Percentiles rank a stretch among this genome's conserved stretches.
Conservation (phyloP, 2,888 invertebrate genomes). For the Hirtodrosophila confusa region DNA sequence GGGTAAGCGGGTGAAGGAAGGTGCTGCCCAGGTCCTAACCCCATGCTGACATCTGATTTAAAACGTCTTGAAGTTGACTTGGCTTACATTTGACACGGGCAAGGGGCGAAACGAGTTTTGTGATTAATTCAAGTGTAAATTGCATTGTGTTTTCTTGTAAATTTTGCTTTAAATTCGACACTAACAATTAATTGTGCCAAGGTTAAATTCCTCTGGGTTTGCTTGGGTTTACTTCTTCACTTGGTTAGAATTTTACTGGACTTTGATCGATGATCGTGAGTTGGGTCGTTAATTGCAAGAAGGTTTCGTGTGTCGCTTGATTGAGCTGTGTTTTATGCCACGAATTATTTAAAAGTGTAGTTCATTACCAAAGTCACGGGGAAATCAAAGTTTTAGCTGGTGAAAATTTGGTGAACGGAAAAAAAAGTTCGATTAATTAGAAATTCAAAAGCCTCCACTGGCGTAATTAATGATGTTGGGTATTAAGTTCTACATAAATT, state of each 20-base stretch:
- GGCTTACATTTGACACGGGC: constrained; percentile 33
- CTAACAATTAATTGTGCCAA: constrained; percentile 45
- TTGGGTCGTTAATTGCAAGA: constrained; percentile 25
- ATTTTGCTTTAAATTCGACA: constrained; percentile 17
- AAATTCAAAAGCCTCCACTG: constrained; percentile 4
- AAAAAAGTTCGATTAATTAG: constrained; percentile 19
- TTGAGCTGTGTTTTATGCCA: constrained; percentile 22
- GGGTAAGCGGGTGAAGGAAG: not conserved
- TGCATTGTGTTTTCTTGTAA: constrained; percentile 32
- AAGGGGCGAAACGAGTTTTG: not conserved
- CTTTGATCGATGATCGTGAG: constrained; percentile 38
- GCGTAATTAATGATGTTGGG: constrained; percentile 6
- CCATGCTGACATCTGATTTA: constrained; percentile 55
- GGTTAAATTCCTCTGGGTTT: constrained; percentile 30
- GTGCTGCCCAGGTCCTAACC: not conserved
- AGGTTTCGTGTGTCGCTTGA: constrained; percentile 24
- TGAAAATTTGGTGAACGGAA: constrained; percentile 3
- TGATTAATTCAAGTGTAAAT: constrained; percentile 68
- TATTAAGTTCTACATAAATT: not conserved
- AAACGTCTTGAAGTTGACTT: constrained; percentile 39
- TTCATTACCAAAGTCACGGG: constrained; percentile 37
- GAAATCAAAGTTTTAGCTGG: constrained; percentile 6
- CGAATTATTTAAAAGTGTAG: constrained; percentile 25
- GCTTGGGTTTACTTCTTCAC: constrained; percentile 2
- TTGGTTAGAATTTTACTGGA: constrained; percentile 11